Conservation (phyloP, 2,888 invertebrate species). For the Rhaphigaster nebulosa region DNA sequence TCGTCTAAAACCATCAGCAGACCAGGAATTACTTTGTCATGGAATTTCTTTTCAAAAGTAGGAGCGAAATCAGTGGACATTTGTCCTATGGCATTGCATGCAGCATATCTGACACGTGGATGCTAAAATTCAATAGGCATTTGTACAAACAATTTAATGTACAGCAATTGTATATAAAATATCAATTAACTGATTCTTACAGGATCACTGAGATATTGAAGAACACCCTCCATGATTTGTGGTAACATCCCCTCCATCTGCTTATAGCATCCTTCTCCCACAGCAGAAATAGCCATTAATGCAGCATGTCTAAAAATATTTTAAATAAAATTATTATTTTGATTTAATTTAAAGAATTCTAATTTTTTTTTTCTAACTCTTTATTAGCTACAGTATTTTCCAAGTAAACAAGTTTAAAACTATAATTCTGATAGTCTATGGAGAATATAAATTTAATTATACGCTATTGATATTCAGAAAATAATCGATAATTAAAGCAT, state of each 20-base stretch:
- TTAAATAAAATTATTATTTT: neutral
- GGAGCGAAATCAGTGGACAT: conserved; percentile 99
- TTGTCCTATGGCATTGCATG: conserved; percentile 98
- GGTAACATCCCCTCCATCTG: conserved; percentile 97
- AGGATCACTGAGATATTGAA: conserved; percentile 86
- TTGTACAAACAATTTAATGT: neutral
- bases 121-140: conserved; percentile 73
- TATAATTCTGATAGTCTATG: too few relatives aligned
- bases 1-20: conserved; percentile 91
- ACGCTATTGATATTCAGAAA: too few relatives aligned
- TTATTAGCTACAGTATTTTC: too few relatives aligned
- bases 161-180: neutral
- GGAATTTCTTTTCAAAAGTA: conserved; percentile 96
- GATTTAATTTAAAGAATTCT: neutral
- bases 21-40: conserved; percentile 93
- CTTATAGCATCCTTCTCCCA: conserved; percentile 98
- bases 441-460: too few relatives aligned
- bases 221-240: conserved; percentile 91
- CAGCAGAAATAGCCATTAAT: conserved; percentile 97
- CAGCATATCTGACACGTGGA: conserved; percentile 94
- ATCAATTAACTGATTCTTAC: conserved; percentile 71
- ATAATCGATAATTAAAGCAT: too few relatives aligned
- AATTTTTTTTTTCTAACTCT: too few relatives aligned
- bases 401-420: too few relatives aligned
- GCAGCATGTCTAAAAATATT: conserved; percentile 85